Evolutionary conservation across 1,140 invertebrate species (phyloP).

Genomic region (Drosophila serrata): DNA sequence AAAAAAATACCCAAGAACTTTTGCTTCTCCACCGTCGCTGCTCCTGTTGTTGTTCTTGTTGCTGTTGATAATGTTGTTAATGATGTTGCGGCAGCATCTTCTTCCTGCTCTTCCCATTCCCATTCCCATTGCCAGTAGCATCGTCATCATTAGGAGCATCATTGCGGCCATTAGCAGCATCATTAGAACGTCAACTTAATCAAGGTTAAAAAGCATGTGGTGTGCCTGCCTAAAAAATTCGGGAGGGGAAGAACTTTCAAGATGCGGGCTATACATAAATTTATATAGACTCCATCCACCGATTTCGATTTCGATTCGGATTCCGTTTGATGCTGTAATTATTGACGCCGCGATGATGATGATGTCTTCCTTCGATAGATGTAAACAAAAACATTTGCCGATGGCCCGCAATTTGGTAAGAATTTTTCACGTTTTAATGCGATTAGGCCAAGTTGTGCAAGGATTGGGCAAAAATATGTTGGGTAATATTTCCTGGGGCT

Average conservation of each 20-base stretch:
- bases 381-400: conserved; percentile 41
- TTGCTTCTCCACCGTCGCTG: conserved; percentile 13
- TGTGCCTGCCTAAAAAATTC: conserved; percentile 43
- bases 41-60: neutral
- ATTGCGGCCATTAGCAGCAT: conserved; percentile 69
- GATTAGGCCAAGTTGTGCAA: conserved; percentile 64
- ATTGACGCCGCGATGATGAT: conserved; percentile 27
- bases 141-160: conserved; percentile 44
- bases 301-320: no score
- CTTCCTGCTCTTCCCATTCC: neutral
- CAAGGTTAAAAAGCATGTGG: conserved; percentile 79
- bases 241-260: conserved; percentile 6
- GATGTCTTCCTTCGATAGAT: conserved; percentile 15
- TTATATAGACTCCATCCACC: conserved; percentile 7
- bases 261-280: conserved; percentile 35
- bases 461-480: conserved; percentile 45
- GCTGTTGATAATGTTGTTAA: conserved; percentile 64
- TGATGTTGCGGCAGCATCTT: conserved; percentile 68
- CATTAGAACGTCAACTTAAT: conserved; percentile 82
- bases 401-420: conserved; percentile 29
- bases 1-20: conserved; percentile 50
- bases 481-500: conserved; percentile 15
- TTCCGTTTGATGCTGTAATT: conserved; percentile 61
- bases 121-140: conserved; percentile 14
- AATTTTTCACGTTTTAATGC: conserved; percentile 43